Base-by-base conservation (phyloP, 2,797 vertebrate genomes). In the Thaleichthys pacificus region DNA sequence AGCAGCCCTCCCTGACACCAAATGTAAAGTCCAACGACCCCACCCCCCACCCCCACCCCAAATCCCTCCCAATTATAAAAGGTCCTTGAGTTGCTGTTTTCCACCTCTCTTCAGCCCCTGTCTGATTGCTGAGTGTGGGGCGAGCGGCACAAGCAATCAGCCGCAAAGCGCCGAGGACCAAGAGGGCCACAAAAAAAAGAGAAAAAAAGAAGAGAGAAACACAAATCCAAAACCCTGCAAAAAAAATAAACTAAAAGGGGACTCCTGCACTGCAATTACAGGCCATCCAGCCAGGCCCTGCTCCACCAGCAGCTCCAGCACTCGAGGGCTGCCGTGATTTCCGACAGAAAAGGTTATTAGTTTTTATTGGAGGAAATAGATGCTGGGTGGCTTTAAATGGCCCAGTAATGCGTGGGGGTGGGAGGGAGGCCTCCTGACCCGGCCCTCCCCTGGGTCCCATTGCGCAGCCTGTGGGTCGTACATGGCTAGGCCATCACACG, bases 281-380 rank as follows among this genome's bases (percentile, higher is more conserved):
- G 87, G 87, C 89, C 86, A 90, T 89, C 84, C 89, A 88, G 89
- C 82, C 81, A 81, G 87, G 89, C 89, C 89, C 82, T 88, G 87
- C 81, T 84, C 66, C 69, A 69, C 74, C 69, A 70, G 87, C 69
- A 69, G 77, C 69, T 71, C 87, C 80, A 85, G 86, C 88, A 91
- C 90, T 93, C 83, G 80, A 89, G 90, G 89, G 90, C 89, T 83
- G 88, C 88, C 80, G 85, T 91, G 92, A 93, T 94, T 93, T 93
- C 87, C 87, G 86, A 93, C 93, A 93, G 91, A 91, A 91, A 93
- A 93, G 92, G 92, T 94, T 93, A 93, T 93, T 93, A 91, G 91
- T 90, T 92, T 93, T 94, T 94, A 94, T 93, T 94, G 93, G 92
- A 93, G 93, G 93, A 94, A 94, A 94, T 93, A 93, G 93, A 92